phyloP scores from a whole-genome alignment of 1,140 invertebrate species.

The Caenorhabditis brenneri region DNA sequence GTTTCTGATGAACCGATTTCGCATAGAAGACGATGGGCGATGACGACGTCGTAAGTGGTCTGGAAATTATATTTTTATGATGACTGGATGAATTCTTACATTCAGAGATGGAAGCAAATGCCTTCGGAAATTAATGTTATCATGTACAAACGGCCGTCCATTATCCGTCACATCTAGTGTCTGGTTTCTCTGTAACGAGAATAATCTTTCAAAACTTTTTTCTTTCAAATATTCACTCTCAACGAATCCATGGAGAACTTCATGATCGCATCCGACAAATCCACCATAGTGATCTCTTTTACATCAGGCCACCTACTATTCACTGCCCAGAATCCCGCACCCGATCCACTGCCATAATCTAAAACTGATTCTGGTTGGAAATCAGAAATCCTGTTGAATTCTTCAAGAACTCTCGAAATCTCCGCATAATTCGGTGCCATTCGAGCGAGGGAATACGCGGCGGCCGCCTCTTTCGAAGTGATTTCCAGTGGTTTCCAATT shows the following conservation, averaged over 20 bases:
- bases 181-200: not conserved
- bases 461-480: not conserved
- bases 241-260: slow-evolving; percentile 44
- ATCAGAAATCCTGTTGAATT: slow-evolving; percentile 32
- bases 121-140: slow-evolving; percentile 22
- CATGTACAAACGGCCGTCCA: not conserved
- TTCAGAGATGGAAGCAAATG: slow-evolving; percentile 37
- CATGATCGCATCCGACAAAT: slow-evolving; percentile 33
- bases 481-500: slow-evolving; percentile 49
- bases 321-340: slow-evolving; percentile 38
- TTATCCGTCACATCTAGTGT: not conserved
- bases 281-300: slow-evolving; percentile 34
- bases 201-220: not conserved
- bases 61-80: not conserved
- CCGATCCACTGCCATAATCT: slow-evolving; percentile 39
- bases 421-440: slow-evolving; percentile 34
- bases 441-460: slow-evolving; percentile 31
- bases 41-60: slow-evolving; percentile 37
- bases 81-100: too few relatives aligned
- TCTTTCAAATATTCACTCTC: not conserved
- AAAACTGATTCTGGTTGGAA: slow-evolving; percentile 23
- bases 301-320: not conserved
- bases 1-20: slow-evolving; percentile 36
- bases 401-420: slow-evolving; percentile 23
- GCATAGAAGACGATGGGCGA: slow-evolving; percentile 23